Evolutionary conservation across 2,888 invertebrate species (phyloP).

Genomic region (Andrena marginata): DNA sequence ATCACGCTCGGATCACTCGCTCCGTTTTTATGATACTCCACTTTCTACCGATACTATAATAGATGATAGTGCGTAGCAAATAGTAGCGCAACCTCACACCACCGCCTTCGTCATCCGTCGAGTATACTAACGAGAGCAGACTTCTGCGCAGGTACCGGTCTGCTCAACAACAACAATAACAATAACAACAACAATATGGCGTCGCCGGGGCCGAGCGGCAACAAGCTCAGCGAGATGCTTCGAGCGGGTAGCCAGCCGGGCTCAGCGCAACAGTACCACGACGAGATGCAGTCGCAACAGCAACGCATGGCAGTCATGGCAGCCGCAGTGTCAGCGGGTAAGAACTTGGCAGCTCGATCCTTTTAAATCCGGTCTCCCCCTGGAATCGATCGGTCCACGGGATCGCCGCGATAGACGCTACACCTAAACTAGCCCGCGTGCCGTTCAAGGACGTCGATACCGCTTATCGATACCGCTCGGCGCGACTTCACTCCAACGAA

Average conservation of each 20-base stretch:
- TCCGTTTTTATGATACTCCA: slow-evolving; percentile 38
- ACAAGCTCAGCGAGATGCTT: slow-evolving; percentile 84
- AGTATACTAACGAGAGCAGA: slow-evolving; percentile 84
- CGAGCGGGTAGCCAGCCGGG: slow-evolving; percentile 82
- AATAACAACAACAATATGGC: slow-evolving; percentile 88
- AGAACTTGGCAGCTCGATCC: slow-evolving; percentile 42
- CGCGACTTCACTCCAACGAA: slow-evolving; percentile 23
- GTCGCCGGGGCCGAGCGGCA: slow-evolving; percentile 84
- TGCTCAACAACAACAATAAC: slow-evolving; percentile 90
- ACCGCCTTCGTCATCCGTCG: slow-evolving; percentile 3
- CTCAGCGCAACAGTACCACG: slow-evolving; percentile 84
- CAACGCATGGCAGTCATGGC: slow-evolving; percentile 85
- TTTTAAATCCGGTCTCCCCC: not conserved
- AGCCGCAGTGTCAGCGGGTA: slow-evolving; percentile 83
- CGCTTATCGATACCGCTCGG: slow-evolving; percentile 50
- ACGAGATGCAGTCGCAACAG: slow-evolving; percentile 89
- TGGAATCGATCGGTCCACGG: slow-evolving; percentile 15
- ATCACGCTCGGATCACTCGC: slow-evolving; percentile 48
- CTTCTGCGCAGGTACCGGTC: slow-evolving; percentile 88
- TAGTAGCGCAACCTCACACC: slow-evolving; percentile 29
- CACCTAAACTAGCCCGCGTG: not conserved
- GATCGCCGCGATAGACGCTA: slow-evolving; percentile 15
- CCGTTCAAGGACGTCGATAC: slow-evolving; percentile 56
- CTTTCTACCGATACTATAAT: slow-evolving; percentile 21
- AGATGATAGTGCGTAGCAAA: slow-evolving; percentile 17